Evolutionary conservation across 1,140 invertebrate species (phyloP), one percentile per base, ranked within the genome.

Genomic region (Acromyrmex charruanus): DNA sequence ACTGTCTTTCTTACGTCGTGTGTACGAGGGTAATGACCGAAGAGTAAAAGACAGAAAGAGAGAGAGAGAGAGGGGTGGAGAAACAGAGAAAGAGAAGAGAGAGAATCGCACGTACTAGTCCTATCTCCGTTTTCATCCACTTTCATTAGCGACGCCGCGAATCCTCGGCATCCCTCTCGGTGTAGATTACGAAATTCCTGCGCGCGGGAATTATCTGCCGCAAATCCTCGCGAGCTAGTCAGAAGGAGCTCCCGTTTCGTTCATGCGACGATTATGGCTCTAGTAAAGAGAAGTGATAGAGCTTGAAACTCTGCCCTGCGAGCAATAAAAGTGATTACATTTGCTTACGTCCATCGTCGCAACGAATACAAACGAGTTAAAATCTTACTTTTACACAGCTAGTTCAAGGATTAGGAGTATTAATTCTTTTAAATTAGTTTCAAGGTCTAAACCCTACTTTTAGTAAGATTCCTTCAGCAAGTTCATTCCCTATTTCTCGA

Each of bases 171-270:
- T 55, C 77, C 53, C 69, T 28, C 77, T 84, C 28, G 58, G 85
- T 82, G 88, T 87, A 87, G 85, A 91, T 91, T 91, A 75, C 86
- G 49, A 86, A 91, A 91, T 89, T 89, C 90, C 77, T 84, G 39
- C 61, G 65, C 68, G 72, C 77, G 31, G 77, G 65, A 79, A 61
- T 87, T 79, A 66, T 39, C 12, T 51, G 49, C 44, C n/a, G 72
- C 82, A 85, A 85, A 77, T n/a, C 49, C 21, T 53, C 21, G 49
- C 39, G 68, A 51, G 44, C 58, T 39, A 35, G 55, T 12, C 59
- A 14, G 14, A 77, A 82, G 31, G 66, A 58, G 80, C 35, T 82
- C 28, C 18, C 31, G n/a, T 21, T 55, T 49, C 51, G 35, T 58
- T 58, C 53, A 51, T 81, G 31, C 44, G 58, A 21, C 75, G 61